Percentiles rank a stretch among this genome's conserved stretches.
These are phyloP conservation scores for Rhaphigaster nebulosa DNA, from an alignment of 2,888 invertebrate species.

Conservation along the genomic window DNA sequence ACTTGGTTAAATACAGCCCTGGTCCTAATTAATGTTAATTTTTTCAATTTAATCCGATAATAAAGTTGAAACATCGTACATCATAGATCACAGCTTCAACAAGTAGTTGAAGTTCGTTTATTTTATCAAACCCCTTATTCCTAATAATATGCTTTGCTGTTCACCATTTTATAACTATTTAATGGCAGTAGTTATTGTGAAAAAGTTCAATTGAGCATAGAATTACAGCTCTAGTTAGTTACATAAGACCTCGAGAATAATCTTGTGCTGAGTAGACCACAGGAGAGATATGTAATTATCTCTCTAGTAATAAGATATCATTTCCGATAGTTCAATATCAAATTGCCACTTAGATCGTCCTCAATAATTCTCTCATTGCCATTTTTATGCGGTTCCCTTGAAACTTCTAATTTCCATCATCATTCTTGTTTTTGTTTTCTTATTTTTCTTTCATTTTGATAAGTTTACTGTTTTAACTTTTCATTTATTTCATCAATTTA, in stretches of 20 bases:
- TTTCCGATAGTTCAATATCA: slow-evolving; percentile 5
- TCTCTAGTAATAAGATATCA: neutral
- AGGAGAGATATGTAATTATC: neutral
- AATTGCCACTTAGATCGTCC: neutral
- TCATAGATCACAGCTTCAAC: too few species aligned
- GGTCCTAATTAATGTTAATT: too few species aligned
- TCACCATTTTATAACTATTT: neutral
- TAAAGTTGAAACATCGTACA: too few species aligned
- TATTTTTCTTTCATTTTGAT: too few species aligned
- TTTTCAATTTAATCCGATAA: too few species aligned
- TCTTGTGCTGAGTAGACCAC: neutral
- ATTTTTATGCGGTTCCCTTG: neutral
- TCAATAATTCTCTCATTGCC: neutral
- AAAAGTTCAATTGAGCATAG: neutral
- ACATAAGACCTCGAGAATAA: neutral
- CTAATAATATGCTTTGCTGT: neutral
- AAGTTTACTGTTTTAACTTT: too few species aligned
- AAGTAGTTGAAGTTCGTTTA: too few species aligned
- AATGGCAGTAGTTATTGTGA: neutral
- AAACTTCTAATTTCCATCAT: neutral
- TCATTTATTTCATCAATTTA: too few species aligned
- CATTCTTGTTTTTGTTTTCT: too few species aligned
- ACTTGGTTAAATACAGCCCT: too few species aligned
- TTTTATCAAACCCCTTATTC: neutral
- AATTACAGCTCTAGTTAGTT: neutral